A percentile compares a stretch with the other conserved stretches of the same genome.
These are phyloP conservation scores for Xenops minutus DNA, from an alignment of 2,797 vertebrate species.

Conservation along the genomic window DNA sequence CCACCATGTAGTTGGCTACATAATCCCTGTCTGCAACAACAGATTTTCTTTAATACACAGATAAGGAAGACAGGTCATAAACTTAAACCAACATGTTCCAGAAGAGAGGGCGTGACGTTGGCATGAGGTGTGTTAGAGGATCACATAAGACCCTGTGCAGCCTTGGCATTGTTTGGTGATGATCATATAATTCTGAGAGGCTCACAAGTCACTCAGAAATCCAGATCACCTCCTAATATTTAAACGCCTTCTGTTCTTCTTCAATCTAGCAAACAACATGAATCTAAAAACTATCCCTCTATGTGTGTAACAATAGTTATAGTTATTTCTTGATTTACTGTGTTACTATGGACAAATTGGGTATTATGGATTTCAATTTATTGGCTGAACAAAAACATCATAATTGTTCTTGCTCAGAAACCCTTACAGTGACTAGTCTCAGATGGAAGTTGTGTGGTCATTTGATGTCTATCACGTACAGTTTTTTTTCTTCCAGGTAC, in stretches of 20 bases:
- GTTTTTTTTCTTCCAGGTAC: not conserved
- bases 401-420: not conserved
- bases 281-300: not conserved
- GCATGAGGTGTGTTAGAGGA: not conserved
- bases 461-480: not conserved
- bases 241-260: not conserved
- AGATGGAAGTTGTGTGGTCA: not conserved
- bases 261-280: not conserved
- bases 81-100: not conserved
- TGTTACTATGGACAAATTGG: not conserved
- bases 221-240: not conserved
- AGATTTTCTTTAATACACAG: not conserved
- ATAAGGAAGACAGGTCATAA: not conserved
- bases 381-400: not conserved
- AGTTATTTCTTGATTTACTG: not conserved
- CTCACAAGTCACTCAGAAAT: not conserved
- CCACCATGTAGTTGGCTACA: not conserved
- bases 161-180: not conserved
- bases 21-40: not conserved
- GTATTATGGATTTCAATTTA: not conserved
- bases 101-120: not conserved
- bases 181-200: not conserved
- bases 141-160: not conserved
- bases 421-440: not conserved
- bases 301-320: not conserved